Conservation (phyloP, 1,140 invertebrate species). For the Dendroctonus ponderosae region DNA sequence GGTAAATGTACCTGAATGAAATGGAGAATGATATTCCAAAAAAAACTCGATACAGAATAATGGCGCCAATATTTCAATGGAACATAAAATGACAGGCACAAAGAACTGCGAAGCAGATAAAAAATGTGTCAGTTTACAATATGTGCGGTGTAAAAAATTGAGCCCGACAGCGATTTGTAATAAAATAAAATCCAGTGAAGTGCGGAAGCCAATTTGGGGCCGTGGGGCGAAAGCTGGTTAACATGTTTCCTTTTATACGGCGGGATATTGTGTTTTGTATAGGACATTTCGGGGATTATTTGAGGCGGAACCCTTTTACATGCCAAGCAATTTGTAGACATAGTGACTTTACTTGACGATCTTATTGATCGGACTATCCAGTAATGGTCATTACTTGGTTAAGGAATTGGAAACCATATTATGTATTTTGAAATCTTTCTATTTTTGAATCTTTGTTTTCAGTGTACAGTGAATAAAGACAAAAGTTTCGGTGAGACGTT, state of each 20-base stretch:
- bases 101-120: conserved; percentile 20
- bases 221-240: conserved; percentile 16
- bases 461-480: no score
- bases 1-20: neutral
- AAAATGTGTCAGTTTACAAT: conserved; percentile 27
- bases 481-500: no score
- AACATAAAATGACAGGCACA: conserved; percentile 23
- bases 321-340: no score
- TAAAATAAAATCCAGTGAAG: conserved; percentile 27
- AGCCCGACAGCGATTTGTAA: conserved; percentile 25
- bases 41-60: conserved; percentile 20
- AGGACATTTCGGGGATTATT: no score
- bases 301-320: no score
- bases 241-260: conserved; percentile 25
- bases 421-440: no score
- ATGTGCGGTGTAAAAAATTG: conserved; percentile 20
- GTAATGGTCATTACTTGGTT: no score
- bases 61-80: conserved; percentile 24
- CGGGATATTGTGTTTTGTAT: conserved; percentile 9
- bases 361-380: no score
- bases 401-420: no score
- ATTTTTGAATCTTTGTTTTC: no score
- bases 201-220: conserved; percentile 16
- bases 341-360: no score
- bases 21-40: conserved; percentile 11